Evolutionary conservation across 2,888 invertebrate genomes (phyloP), one percentile per base, ranked within the genome.

Genomic region (Apotomis betuletana): DNA sequence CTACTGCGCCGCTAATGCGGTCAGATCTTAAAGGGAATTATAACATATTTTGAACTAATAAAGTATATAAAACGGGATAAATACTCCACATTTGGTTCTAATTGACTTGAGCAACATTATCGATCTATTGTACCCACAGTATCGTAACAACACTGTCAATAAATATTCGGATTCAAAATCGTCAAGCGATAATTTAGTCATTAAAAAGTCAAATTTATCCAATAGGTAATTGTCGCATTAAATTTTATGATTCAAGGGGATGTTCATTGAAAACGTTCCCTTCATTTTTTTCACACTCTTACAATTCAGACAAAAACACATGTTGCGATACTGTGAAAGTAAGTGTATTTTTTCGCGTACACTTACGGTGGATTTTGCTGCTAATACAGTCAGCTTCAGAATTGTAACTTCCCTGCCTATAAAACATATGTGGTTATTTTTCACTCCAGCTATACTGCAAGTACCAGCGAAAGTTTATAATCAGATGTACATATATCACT

Each of bases 91-190:
- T 70, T 74, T 72, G 73, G 75, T 54, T 77, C 79, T 86, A 87
- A 87, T 87, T 86, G 86, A 86, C 87, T 86, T 87, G 86, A 87
- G 86, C 87, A 85, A 83, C 70, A 78, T 78, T 78, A 75, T 73
- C 68, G 8, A 55, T 15, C 51, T 13, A 52, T n/a, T 41, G 10
- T 61, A 61, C 58, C 6, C n/a, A 13, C 36, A 67, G 41, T 44
- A 61, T 44, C 49, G 49, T 49, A 49, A 6, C 49, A 41, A 41
- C 41, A 41, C 2, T 49, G 9, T 9, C 49, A 49, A 41, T 41
- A 6, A 41, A 41, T 0, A 41, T 6, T 6, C 5, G 3, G 41
- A 6, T 41, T 6, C 6, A 41, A 41, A 41, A 10, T 49, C 49
- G 49, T 49, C 49, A 49, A 27, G 27, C 27, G 27, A 27, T 27